Evolutionary conservation across 2,888 invertebrate species (phyloP), one percentile per base, ranked within the genome.

Genomic region (Acronicta alni): DNA sequence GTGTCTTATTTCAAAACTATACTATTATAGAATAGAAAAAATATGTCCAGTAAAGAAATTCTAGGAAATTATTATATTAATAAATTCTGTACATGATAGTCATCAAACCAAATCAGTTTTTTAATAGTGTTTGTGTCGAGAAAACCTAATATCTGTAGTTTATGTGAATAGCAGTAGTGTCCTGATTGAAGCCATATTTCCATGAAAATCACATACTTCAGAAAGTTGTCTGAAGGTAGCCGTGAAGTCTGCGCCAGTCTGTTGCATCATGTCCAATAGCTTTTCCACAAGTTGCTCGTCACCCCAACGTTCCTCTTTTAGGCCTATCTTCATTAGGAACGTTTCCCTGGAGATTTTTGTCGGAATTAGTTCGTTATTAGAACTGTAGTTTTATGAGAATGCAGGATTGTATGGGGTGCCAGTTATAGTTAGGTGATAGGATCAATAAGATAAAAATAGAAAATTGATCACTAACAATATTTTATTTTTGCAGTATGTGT

Each of bases 201-300:
- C 5, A n/a, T n/a, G 35, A 1, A 35, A n/a, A 23, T 23, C 0
- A 51, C 49, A 46, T 62, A 95, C 93, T 82, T 95, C 95, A 52
- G 94, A 93, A 15, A 96, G 87, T 72, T 96, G 95, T 57, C 95
- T 85, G 72, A 96, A 96, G 0, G 95, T 94, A 71, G 93, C 90
- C 0, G 96, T 96, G 73, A 96, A 96, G 81, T 96, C 96, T 9
- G 96, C 95, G 17, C 95, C 95, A 0, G 95, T 95, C 56, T 95
- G 94, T 75, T 95, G 94, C 96, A 96, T 95, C 85, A 95, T 95
- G 23, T 95, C 93, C 15, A 96, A 83, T 8, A 96, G 91, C 41
- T 92, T 92, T 54, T 95, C 92, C 0, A 96, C 85, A 16, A 95
- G 72, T 44, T 92, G 89, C 42, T 93, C 91, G 53, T 95, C 93